Evolutionary conservation across 2,888 invertebrate genomes (phyloP).

Genomic region (Ennomos fuscantarius): DNA sequence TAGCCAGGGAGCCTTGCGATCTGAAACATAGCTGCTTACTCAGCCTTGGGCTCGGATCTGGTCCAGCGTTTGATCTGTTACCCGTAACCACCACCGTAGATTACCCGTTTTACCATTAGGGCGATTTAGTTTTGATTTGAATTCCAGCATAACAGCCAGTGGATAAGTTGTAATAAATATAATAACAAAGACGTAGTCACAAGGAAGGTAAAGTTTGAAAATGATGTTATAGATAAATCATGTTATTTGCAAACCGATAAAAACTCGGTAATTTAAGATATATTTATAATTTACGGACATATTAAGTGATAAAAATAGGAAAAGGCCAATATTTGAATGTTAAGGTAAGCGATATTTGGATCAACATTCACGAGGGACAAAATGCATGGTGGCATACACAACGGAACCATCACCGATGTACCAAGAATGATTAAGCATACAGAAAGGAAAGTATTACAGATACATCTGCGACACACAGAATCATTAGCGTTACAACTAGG

Average conservation of each 20-base stretch:
- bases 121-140: neutral
- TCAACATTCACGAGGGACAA: slow-evolving; percentile 57
- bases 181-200: too few relatives aligned
- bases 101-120: neutral
- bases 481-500: slow-evolving; percentile 30
- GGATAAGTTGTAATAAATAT: too few relatives aligned
- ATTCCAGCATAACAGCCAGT: neutral
- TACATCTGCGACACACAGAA: slow-evolving; percentile 40
- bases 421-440: slow-evolving; percentile 84
- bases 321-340: slow-evolving; percentile 24
- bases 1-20: slow-evolving; percentile 95
- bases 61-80: slow-evolving; percentile 79
- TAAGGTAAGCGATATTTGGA: slow-evolving; percentile 48
- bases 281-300: neutral
- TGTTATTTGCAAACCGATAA: neutral
- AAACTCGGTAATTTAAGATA: too few relatives aligned
- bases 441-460: slow-evolving; percentile 73
- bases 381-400: slow-evolving; percentile 69
- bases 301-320: slow-evolving; percentile 1
- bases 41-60: slow-evolving; percentile 85
- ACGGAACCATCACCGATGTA: slow-evolving; percentile 81
- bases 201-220: neutral
- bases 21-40: slow-evolving; percentile 88
- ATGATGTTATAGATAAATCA: neutral
- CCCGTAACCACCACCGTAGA: slow-evolving; percentile 59